phyloP scores from a whole-genome alignment of 2,113 vertebrate species.

The Colaptes auratus region DNA sequence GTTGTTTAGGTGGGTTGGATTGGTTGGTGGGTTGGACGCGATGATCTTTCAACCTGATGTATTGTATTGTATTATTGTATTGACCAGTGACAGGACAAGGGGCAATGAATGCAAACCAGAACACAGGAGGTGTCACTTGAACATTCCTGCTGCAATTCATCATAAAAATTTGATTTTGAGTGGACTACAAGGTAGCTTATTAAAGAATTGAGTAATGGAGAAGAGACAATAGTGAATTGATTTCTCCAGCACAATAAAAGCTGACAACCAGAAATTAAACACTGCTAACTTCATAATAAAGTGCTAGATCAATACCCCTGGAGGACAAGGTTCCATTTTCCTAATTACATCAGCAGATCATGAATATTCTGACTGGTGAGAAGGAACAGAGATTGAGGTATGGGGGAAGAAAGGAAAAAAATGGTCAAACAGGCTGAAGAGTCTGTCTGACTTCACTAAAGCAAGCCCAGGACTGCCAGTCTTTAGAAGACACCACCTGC shows the following conservation, averaged over 20 bases:
- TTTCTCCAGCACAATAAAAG: constrained; percentile 44
- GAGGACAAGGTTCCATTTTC: neutral
- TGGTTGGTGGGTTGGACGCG: no score
- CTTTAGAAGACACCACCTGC: neutral
- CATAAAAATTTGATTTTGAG: constrained; percentile 24
- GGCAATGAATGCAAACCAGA: no score
- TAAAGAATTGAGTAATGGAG: constrained; percentile 46
- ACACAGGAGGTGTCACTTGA: no score
- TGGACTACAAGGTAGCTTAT: constrained; percentile 41
- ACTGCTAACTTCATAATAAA: constrained; percentile 29
- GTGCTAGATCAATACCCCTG: neutral
- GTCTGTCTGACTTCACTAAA: neutral
- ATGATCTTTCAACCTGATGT: no score
- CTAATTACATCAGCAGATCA: neutral
- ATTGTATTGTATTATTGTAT: no score
- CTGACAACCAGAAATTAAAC: constrained; percentile 56
- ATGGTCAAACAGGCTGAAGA: neutral
- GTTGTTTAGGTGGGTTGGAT: no score
- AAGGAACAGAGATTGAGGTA: neutral
- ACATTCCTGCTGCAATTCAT: neutral
- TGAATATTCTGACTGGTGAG: neutral
- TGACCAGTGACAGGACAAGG: no score
- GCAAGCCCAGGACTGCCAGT: neutral
- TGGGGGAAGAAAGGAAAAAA: neutral
- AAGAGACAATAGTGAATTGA: constrained; percentile 43